Evolutionary conservation across 2,888 invertebrate species (phyloP), one percentile per base, ranked within the genome.

Genomic region (Drosophila diplacantha): DNA sequence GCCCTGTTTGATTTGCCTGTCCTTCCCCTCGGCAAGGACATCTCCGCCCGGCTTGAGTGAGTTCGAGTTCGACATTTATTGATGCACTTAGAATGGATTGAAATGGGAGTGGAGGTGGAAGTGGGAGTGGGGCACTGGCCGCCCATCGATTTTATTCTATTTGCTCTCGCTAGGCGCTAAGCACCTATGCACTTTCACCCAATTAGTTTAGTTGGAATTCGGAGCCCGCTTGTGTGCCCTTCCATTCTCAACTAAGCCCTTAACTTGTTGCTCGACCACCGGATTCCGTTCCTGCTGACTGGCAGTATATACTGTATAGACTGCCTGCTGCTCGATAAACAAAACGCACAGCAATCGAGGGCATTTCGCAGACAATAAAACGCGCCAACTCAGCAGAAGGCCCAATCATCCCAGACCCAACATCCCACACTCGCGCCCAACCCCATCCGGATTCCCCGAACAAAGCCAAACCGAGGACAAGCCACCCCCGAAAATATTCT

Each of bases 1-100:
- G 63, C 65, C 66, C 70, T 81, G 75, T 80, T 80, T 81, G 79
- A 81, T 77, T 81, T 76, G 68, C 59, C 67, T 53, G 55, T 56
- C 69, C 61, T 41, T 56, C 51, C 52, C 9, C 47, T 52, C n/a
- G 37, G n/a, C 43, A 32, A 51, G 52, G 50, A 59, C 50, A 38
- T 49, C 54, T 59, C 39, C 39, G 56, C 29, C 44, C 8, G 44
- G 29, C 57, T 37, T 20, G 54, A 39, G 38, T 59, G 53, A 54
- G 64, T 61, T 57, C 62, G 61, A 65, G 72, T 52, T 51, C 56
- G 43, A 77, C 75, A 77, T 64, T 78, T 79, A 81, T 79, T 81
- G 76, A 76, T 79, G 81, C 81, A 81, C 71, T 79, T 69, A 67
- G 63, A 52, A 9, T 32, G 56, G 58, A 24, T 44, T 24, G 56